Evolutionary conservation across 2,888 invertebrate genomes (phyloP), one percentile per base, ranked within the genome.

Genomic region (Adelognathus sp.): DNA sequence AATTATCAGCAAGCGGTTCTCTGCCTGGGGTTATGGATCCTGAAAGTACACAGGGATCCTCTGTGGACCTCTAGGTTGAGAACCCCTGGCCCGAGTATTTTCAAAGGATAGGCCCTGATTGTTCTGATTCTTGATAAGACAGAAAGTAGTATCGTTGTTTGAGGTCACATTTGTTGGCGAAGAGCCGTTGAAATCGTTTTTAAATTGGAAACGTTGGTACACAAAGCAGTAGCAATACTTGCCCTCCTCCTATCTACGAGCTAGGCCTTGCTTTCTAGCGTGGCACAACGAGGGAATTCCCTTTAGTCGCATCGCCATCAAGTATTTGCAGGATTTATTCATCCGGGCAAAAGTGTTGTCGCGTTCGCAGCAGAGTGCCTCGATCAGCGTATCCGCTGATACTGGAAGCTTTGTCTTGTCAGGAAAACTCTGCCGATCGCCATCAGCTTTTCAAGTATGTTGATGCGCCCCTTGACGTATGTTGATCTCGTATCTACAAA

Each of bases 341-440:
- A 21, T 33, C 58, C 58, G 33, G 33, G 21, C 9, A 9, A 36
- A 36, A n/a, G 21, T 18, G 50, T 21, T 50, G n/a, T 50, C 21
- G 50, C 21, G 9, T 21, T 24, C 21, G 14, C 14, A 41, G 50
- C 24, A 6, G 21, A 58, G 58, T 58, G 33, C 33, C 33, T 58
- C 58, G 58, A 58, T 58, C 58, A 36, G 36, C 36, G 33, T 21
- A 33, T 33, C 36, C 36, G 58, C 18, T 21, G 58, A 18, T 58
- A 24, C 58, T 18, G 36, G 36, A 58, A 21, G 58, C 58, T 33
- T 58, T 58, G 58, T 58, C 58, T 36, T 58, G 54, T 54, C 54
- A 11, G 11, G n/a, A 6, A 36, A 33, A n/a, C n/a, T n/a, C 18
- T 11, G 58, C 33, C 5, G 36, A 36, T 58, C 21, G 33, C 14